phyloP scores from a whole-genome alignment of 2,113 vertebrate species.

The Austrofundulus limnaeus region DNA sequence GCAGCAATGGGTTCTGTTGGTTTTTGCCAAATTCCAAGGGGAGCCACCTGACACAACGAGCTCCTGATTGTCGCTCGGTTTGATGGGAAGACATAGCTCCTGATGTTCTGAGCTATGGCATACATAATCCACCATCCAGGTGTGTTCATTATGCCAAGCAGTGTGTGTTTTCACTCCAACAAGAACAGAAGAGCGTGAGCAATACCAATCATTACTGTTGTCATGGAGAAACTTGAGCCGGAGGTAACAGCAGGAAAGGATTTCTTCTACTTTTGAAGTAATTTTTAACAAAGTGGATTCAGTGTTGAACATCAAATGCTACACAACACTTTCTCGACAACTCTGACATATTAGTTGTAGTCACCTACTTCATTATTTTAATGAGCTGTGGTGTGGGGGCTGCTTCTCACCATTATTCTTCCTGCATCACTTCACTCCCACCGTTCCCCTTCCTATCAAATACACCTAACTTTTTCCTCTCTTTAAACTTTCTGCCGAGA shows the following conservation, averaged over 20 bases:
- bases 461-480: background rate
- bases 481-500: background rate
- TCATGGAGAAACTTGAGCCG: background rate
- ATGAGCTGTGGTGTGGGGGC: constrained; percentile 54
- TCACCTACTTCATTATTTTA: constrained; percentile 30
- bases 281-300: background rate
- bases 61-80: constrained; percentile 38
- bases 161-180: background rate
- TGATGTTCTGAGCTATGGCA: constrained; percentile 10
- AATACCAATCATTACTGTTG: background rate
- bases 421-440: constrained; percentile 14
- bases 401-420: constrained; percentile 19
- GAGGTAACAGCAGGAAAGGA: background rate
- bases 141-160: background rate
- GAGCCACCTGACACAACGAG: constrained; percentile 54
- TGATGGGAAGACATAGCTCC: constrained; percentile 40
- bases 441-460: constrained; percentile 6
- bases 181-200: background rate
- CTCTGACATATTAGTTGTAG: constrained; percentile 7
- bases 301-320: background rate
- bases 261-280: background rate
- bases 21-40: constrained; percentile 43
- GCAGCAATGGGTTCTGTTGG: constrained; percentile 48
- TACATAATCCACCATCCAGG: background rate
- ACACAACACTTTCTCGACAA: constrained; percentile 19